Conservation (phyloP, 2,113 vertebrate genomes). For the Vanacampus margaritifer region DNA sequence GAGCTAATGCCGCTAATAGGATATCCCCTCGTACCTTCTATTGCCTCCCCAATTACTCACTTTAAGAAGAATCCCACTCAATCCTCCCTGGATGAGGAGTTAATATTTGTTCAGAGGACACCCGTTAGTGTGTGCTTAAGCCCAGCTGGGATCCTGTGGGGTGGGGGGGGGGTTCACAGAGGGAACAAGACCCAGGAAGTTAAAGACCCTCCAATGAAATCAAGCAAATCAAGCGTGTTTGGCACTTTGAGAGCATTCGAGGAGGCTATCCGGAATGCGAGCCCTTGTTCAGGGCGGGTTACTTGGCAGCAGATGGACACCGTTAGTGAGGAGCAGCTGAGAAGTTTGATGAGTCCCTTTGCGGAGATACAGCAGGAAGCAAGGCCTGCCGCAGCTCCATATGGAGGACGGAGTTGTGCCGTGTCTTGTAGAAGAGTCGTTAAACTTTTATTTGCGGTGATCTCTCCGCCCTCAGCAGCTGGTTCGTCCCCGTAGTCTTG, state of each 20-base stretch:
- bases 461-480: slow-evolving; percentile 51
- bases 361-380: slow-evolving; percentile 23
- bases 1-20: slow-evolving; percentile 59
- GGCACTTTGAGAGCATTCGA: slow-evolving; percentile 32
- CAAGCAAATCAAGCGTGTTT: slow-evolving; percentile 59
- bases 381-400: slow-evolving; percentile 26
- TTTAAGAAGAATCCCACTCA: slow-evolving; percentile 45
- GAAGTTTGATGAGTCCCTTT: slow-evolving; percentile 57
- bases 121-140: slow-evolving; percentile 67
- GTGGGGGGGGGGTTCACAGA: slow-evolving; percentile 32
- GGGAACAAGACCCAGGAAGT: slow-evolving; percentile 25
- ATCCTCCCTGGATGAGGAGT: slow-evolving; percentile 51
- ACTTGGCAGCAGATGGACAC: slow-evolving; percentile 54
- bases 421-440: slow-evolving; percentile 77
- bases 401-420: slow-evolving; percentile 59
- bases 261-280: slow-evolving; percentile 48
- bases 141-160: slow-evolving; percentile 64
- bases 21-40: slow-evolving; percentile 58
- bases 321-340: slow-evolving; percentile 78
- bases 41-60: slow-evolving; percentile 50
- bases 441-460: slow-evolving; percentile 61
- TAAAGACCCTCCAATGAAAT: slow-evolving; percentile 52
- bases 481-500: slow-evolving; percentile 34
- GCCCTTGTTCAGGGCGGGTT: slow-evolving; percentile 19
- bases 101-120: slow-evolving; percentile 66